Base-by-base conservation (phyloP, 1,140 invertebrate species). In the Drosophila trapezifrons region DNA sequence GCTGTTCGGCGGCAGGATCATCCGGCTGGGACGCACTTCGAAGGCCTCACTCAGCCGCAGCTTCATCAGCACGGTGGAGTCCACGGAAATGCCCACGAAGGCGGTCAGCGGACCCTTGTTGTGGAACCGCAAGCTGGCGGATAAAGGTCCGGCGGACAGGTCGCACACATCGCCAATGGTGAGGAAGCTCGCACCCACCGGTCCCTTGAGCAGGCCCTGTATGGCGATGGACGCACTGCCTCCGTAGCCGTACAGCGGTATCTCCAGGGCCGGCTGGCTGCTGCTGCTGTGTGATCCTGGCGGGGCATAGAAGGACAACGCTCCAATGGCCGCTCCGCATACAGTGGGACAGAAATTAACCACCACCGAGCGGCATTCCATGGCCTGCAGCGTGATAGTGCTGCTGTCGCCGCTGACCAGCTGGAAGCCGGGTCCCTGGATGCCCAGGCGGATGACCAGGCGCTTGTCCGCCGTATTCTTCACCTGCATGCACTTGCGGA, bases 311-410 rank as follows among this genome's bases (percentile, higher is more conserved):
- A 92, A 92, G 3, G 72, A 73, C 2, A 92, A 56, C 1, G 78
- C 62, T 12, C 91, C 91, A 37, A 91, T 62, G 4, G 91, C 91
- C 0, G 76, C 80, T 13, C 91, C 91, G 40, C 80, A 82, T 0
- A 92, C 80, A 0, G 91, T 92, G 6, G 91, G 91, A 65, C 91
- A 92, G 38, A 92, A 92, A 42, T 75, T 90, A 9, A 92, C 71
- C 27, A 59, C 55, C 42, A 92, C 90, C 15, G 80, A 76, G 0
- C 85, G 90, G 51, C 91, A 92, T 38, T 92, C 91, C 64, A 91
- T 86, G 1, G 90, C 76, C 35, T 92, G 91, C 13, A 92, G 56
- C 0, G 83, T 89, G 7, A 92, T 49, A 15, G 75, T 69, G 56
- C 78, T 84, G 43, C 73, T 69, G 10, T 78, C 72, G 22, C 62